Evolutionary conservation across 1,140 invertebrate species (phyloP), one percentile per base, ranked within the genome.

Genomic region (Lethrus apterus): DNA sequence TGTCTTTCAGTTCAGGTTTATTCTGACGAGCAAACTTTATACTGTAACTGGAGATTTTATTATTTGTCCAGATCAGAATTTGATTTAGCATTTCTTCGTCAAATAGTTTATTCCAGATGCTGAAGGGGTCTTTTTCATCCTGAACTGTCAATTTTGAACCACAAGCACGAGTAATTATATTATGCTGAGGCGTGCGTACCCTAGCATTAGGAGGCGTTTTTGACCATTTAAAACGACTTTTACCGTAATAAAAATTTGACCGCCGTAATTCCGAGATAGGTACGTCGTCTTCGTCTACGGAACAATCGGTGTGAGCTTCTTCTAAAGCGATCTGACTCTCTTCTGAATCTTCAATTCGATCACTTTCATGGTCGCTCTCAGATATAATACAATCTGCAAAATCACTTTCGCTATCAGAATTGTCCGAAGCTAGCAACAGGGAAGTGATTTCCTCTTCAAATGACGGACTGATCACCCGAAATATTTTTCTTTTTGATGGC

Each of bases 91-190:
- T 34, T 13, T 34, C 15, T 10, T 34, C 14, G 9, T 10, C 9
- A 11, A 36, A 20, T 19, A 36, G 34, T n/a, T 18, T 18, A 15
- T 17, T 36, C 34, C 34, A 36, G 17, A 36, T 20, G n/a, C 20
- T 19, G 34, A 18, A 36, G n/a, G 8, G 34, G n/a, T 20, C 15
- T 19, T n/a, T n/a, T n/a, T n/a, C n/a, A n/a, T 13, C 15, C 34
- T 15, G 17, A 36, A 10, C 20, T 35, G 14, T 17, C 33, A 35
- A 35, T 35, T 18, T 36, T n/a, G 13, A 14, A 14, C 20, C 34
- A n/a, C 13, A 34, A 14, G 15, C 32, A 34, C 15, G 8, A 8
- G 32, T 2, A 9, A 34, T 14, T 11, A 34, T 34, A 5, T 34
- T 34, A 15, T 34, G 32, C 15, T 15, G n/a, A 13, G 1, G 32